phyloP scores from a whole-genome alignment of 1,140 invertebrate genomes.

The Zaprionus nigranus region DNA sequence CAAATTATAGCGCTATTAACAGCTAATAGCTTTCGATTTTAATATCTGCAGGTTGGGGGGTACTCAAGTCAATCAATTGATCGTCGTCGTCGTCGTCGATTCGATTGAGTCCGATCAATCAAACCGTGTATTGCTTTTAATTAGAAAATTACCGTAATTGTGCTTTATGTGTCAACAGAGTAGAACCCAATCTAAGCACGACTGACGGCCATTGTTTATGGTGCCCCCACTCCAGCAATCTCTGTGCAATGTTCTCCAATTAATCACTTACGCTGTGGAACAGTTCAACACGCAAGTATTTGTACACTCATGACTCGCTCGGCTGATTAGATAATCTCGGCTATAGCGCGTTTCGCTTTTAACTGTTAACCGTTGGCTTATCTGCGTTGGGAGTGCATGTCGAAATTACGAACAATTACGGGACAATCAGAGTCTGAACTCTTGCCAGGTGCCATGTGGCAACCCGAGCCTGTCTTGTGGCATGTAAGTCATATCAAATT shows the following conservation, averaged over 20 bases:
- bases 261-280: slow-evolving; percentile 11
- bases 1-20: background rate
- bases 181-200: slow-evolving; percentile 6
- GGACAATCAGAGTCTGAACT: slow-evolving; percentile 53
- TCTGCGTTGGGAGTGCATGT: slow-evolving; percentile 44
- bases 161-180: slow-evolving; percentile 19
- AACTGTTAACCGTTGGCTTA: slow-evolving; percentile 35
- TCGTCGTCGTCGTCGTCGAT: background rate
- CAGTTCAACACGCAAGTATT: slow-evolving; percentile 12
- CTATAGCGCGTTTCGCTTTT: slow-evolving; percentile 32
- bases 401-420: slow-evolving; percentile 74
- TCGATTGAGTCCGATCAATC: slow-evolving; percentile 4
- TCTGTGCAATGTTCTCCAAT: slow-evolving; percentile 22
- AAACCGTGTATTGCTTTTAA: slow-evolving; percentile 16
- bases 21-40: background rate
- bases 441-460: background rate
- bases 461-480: slow-evolving; percentile 21
- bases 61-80: background rate
- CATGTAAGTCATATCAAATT: slow-evolving; percentile 17
- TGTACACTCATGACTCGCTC: slow-evolving; percentile 11
- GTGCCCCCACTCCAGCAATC: slow-evolving; percentile 4
- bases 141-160: slow-evolving; percentile 25
- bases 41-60: background rate
- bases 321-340: slow-evolving; percentile 58
- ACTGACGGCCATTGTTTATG: slow-evolving; percentile 25